These are phyloP conservation scores for Tenodera sinensis DNA, from an alignment of 2,888 invertebrate species.

Conservation along the genomic window DNA sequence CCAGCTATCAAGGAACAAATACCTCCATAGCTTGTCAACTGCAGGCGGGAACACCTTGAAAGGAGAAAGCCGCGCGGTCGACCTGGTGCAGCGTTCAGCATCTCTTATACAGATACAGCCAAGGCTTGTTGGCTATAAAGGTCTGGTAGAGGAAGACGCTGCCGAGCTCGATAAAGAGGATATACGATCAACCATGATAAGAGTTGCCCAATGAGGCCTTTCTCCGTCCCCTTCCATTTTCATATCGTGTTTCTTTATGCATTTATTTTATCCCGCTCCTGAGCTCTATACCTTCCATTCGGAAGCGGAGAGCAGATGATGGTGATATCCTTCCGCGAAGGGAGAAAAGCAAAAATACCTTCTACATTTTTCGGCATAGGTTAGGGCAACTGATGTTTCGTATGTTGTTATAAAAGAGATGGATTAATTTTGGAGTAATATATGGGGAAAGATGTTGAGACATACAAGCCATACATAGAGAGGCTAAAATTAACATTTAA, in stretches of 20 bases:
- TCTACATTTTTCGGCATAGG: neutral
- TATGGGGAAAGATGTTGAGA: neutral
- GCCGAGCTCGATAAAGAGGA: conserved; percentile 3
- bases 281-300: neutral
- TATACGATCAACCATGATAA: conserved; percentile 18
- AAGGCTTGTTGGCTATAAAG: neutral
- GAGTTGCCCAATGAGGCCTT: neutral
- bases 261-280: neutral
- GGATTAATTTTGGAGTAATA: neutral
- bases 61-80: too few species aligned
- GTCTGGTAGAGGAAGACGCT: neutral
- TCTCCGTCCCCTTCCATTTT: conserved; percentile 13
- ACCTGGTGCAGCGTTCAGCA: neutral
- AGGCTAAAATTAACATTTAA: too few species aligned
- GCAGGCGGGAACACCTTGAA: too few species aligned
- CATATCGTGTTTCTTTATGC: conserved; percentile 23
- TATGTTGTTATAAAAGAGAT: neutral
- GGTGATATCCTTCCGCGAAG: neutral
- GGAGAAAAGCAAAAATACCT: neutral
- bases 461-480: too few species aligned
- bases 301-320: neutral
- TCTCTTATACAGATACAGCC: neutral
- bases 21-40: too few species aligned
- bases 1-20: too few species aligned
- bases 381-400: neutral